A percentile compares a stretch with the other conserved stretches of the same genome.
phyloP scores from a whole-genome alignment of 2,888 invertebrate genomes.

The Pelosia muscerda region DNA sequence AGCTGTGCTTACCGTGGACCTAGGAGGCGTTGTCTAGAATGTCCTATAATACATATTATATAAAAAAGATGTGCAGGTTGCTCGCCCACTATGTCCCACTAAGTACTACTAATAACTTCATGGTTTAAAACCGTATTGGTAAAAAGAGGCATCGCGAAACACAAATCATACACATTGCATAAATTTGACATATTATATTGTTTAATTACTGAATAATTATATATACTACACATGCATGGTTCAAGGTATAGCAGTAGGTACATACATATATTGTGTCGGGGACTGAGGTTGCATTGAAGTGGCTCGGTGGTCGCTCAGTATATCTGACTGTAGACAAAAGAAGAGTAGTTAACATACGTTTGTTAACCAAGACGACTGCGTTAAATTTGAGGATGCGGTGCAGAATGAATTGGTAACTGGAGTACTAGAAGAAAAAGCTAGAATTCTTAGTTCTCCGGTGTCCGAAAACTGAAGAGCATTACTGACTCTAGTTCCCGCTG shows the following conservation, averaged over 20 bases:
- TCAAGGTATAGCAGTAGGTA: too few relatives aligned
- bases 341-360: slow-evolving; percentile 69
- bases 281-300: too few relatives aligned
- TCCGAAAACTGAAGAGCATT: slow-evolving; percentile 87
- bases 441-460: slow-evolving; percentile 84
- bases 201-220: neutral
- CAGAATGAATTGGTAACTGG: slow-evolving; percentile 85
- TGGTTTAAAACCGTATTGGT: too few relatives aligned
- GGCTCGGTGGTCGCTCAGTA: neutral
- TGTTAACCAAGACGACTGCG: slow-evolving; percentile 83
- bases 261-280: too few relatives aligned
- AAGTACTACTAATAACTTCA: too few relatives aligned
- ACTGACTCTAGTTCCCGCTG: slow-evolving; percentile 72
- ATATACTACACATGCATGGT: neutral
- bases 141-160: too few relatives aligned
- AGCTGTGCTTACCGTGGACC: too few relatives aligned
- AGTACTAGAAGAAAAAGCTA: slow-evolving; percentile 84
- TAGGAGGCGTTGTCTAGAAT: too few relatives aligned
- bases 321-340: neutral
- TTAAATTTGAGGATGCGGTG: slow-evolving; percentile 80
- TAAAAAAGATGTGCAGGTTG: too few relatives aligned
- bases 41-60: too few relatives aligned
- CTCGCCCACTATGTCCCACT: too few relatives aligned
- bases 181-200: neutral
- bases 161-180: neutral